These are phyloP conservation scores for Girardia tigrina DNA, from an alignment of 2,888 invertebrate genomes.

Conservation along the genomic window DNA sequence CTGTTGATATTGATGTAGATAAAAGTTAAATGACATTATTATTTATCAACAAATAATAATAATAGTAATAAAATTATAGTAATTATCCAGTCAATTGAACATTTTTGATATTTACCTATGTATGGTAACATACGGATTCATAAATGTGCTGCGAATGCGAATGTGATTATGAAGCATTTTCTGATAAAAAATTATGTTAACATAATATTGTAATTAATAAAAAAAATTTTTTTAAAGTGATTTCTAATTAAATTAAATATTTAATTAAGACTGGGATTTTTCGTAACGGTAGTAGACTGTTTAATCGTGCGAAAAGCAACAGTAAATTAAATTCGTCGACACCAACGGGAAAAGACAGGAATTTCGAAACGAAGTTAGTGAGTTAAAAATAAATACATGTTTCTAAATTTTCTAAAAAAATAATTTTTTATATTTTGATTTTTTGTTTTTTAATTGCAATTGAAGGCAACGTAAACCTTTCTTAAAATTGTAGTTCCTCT, in stretches of 20 bases:
- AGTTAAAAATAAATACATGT: not conserved
- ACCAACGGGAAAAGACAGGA: not conserved
- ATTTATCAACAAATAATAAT: no score
- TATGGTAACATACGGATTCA: no score
- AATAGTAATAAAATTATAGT: no score
- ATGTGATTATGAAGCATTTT: no score
- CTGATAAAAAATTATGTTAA: no score
- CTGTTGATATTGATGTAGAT: no score
- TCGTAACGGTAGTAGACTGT: not conserved
- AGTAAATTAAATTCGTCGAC: not conserved
- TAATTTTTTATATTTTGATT: not conserved
- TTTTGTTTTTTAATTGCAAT: not conserved
- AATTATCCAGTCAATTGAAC: no score
- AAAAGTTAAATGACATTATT: no score
- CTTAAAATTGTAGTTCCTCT: not conserved
- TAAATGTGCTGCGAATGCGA: no score
- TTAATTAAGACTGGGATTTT: not conserved
- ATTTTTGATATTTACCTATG: no score
- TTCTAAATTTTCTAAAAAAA: not conserved
- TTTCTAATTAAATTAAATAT: not conserved
- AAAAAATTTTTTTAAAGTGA: no score
- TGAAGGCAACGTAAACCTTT: not conserved
- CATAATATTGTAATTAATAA: no score
- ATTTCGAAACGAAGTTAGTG: not conserved
- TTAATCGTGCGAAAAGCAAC: not conserved